These are phyloP conservation scores for Diadumene lineata DNA, from an alignment of 92 coral and sea anemone species.

Conservation along the genomic window DNA sequence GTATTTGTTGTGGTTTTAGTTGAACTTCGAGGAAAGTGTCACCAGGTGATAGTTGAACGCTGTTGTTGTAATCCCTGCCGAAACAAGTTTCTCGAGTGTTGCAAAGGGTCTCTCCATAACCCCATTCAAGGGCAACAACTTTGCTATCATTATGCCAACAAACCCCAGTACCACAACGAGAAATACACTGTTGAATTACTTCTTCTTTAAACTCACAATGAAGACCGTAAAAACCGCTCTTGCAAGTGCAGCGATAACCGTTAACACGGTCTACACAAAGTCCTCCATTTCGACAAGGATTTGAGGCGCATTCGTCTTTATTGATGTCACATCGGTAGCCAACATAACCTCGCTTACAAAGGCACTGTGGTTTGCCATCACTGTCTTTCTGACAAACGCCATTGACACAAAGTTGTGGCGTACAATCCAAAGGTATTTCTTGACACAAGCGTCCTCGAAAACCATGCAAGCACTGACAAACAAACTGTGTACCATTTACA, in stretches of 20 bases:
- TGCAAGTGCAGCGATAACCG: constrained; percentile 82
- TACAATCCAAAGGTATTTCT: constrained; percentile 58
- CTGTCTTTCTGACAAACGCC: constrained; percentile 73
- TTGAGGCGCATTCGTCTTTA: constrained; percentile 87
- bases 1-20: constrained; percentile 87
- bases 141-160: constrained; percentile 86
- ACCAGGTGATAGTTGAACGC: constrained; percentile 36
- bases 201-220: constrained; percentile 79
- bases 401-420: constrained; percentile 63
- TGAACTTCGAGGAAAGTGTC: constrained; percentile 91
- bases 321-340: constrained; percentile 82
- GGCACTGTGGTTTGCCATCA: constrained; percentile 63
- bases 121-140: constrained; percentile 69
- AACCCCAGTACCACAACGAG: constrained; percentile 70
- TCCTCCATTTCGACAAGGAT: constrained; percentile 91
- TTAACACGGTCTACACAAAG: constrained; percentile 85
- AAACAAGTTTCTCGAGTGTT: constrained; percentile 87
- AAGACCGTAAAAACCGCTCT: constrained; percentile 75
- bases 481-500: constrained; percentile 64
- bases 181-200: constrained; percentile 68
- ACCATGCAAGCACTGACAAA: constrained; percentile 75
- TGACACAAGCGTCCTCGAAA: constrained; percentile 80
- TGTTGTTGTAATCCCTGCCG: constrained; percentile 68
- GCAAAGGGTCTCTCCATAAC: constrained; percentile 84
- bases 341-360: constrained; percentile 79